phyloP scores from a whole-genome alignment of 2,113 vertebrate species.

The Callorhinus ursinus region DNA sequence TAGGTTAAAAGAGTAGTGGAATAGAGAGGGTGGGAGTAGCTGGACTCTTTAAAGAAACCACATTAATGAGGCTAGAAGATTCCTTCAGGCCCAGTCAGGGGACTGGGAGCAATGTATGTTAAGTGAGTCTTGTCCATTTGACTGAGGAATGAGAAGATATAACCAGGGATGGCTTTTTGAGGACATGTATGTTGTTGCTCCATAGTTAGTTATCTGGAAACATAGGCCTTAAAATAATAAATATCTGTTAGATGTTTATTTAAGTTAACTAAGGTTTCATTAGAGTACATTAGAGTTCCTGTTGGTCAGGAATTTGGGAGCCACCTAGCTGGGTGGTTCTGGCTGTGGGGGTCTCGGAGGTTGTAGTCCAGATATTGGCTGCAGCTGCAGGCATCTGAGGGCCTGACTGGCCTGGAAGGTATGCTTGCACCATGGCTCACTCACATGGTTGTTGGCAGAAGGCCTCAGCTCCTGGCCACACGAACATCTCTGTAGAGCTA shows the following conservation, averaged over 20 bases:
- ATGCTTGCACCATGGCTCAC: neutral
- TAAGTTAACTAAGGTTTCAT: neutral
- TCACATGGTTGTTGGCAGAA: neutral
- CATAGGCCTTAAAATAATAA: neutral
- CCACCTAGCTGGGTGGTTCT: neutral
- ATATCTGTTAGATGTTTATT: neutral
- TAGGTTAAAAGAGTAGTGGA: slow-evolving; percentile 51
- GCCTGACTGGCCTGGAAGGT: neutral
- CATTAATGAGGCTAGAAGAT: neutral
- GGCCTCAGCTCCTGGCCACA: neutral
- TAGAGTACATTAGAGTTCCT: neutral
- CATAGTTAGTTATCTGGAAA: neutral
- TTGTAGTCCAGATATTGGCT: neutral
- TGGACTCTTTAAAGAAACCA: slow-evolving; percentile 61
- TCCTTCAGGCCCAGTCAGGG: slow-evolving; percentile 5
- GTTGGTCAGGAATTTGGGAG: neutral
- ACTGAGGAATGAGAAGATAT: neutral
- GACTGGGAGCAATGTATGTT: neutral
- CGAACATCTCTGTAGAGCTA: neutral
- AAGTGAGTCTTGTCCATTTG: neutral
- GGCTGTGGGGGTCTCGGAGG: neutral
- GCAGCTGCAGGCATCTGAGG: neutral
- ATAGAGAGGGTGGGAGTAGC: slow-evolving; percentile 51
- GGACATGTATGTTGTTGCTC: neutral
- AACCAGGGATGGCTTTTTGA: neutral